Base-by-base conservation (phyloP, 2,888 invertebrate genomes). In the Exocentrus adspersus region DNA sequence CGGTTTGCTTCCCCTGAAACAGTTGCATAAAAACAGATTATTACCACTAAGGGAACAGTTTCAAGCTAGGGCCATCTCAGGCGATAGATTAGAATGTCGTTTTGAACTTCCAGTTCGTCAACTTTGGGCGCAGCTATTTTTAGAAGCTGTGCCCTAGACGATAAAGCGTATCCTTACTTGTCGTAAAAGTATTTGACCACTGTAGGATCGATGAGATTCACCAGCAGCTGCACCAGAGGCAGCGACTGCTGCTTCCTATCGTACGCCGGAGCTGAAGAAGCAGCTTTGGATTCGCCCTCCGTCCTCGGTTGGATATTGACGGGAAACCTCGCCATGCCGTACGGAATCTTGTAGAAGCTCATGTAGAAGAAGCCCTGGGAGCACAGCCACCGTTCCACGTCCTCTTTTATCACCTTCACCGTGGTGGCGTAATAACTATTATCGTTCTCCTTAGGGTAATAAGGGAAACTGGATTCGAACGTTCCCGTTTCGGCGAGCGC, bases 321-420 rank as follows among this genome's bases (percentile, higher is more conserved):
- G 2, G 67, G 62, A 54, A 62, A 69, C 41, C 62, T 67, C 2
- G 64, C 24, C 21, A 80, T 76, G 9, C 70, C 75, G 12, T 76
- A 72, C 0, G 81, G 82, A 53, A 82, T 78, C 30, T 62, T 72
- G 41, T 72, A 77, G 52, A 70, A 78, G 2, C 64, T 59, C 5
- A 64, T 73, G 19, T 65, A 67, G 48, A 70, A 76, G 54, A 79
- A 80, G 1, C 78, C 76, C 76, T 81, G 80, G 14, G 72, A 68
- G 46, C 65, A 84, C 1, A 85, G 21, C 84, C 84, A 85, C 37
- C 78, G 71, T 69, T 85, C 85, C 0, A 81, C 72, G 0, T 76
- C 74, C 1, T 68, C 60, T 10, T 77, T 21, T 1, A 78, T 70
- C 41, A 66, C 64, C 7, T 71, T 64, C 75, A 82, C 74, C 41